These are phyloP conservation scores for Bos javanicus DNA, from an alignment of 2,113 vertebrate genomes.

Conservation along the genomic window DNA sequence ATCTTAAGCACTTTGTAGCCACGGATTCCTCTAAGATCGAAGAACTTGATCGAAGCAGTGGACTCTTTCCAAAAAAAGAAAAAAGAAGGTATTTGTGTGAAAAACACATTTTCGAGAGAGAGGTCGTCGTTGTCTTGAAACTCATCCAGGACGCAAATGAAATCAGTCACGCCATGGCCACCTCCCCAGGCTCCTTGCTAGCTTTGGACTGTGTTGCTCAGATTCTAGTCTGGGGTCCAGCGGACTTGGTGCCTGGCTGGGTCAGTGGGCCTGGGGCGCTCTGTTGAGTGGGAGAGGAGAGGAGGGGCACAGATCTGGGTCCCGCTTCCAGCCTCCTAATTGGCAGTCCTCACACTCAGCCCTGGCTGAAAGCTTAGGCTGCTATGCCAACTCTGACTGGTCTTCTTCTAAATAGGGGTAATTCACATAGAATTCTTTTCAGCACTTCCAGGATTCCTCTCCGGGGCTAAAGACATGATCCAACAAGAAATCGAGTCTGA, in stretches of 20 bases:
- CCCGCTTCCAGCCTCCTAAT: neutral
- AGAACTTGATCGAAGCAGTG: neutral
- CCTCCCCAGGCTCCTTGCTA: neutral
- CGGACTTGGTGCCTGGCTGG: neutral
- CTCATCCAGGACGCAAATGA: neutral
- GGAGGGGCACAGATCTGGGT: neutral
- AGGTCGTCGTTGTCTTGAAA: neutral
- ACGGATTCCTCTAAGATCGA: neutral
- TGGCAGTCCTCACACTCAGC: neutral
- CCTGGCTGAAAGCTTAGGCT: neutral
- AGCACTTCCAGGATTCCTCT: neutral
- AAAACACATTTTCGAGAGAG: neutral
- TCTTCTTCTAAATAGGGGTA: neutral
- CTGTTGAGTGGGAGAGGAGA: neutral
- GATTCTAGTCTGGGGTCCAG: neutral
- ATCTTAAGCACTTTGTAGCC: neutral
- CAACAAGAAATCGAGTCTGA: slow-evolving; percentile 3
- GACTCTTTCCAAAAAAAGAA: neutral
- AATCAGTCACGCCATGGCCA: neutral
- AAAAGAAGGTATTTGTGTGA: neutral
- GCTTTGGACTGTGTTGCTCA: neutral
- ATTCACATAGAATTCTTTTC: slow-evolving; percentile 12
- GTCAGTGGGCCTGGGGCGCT: neutral
- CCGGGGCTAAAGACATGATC: neutral
- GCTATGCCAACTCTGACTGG: neutral